Conservation (phyloP, 2,113 vertebrate genomes). For the zebrafish (Danio rerio) region GRCz12tu NC_133184.1:26221501-26222000, state of each 20-base stretch:
- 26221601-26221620: background rate
- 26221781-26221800: conserved; percentile 36
- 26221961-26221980: background rate
- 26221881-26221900: conserved; percentile 25
- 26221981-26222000: background rate
- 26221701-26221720: conserved; percentile 10
- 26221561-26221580: background rate
- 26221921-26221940: conserved; percentile 19
- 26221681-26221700: conserved; percentile 10
- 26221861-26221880: conserved; percentile 31
- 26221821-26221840: conserved; percentile 32
- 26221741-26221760: conserved; percentile 11
- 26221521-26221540: too few species aligned
- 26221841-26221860: conserved; percentile 32
- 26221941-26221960: background rate
- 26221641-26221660: background rate
- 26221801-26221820: conserved; percentile 35
- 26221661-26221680: background rate
- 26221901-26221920: conserved; percentile 30
- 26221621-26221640: background rate
- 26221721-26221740: conserved; percentile 12
- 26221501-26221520: too few species aligned
- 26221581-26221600: background rate
- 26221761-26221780: conserved; percentile 38
- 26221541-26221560: too few species aligned